Evolutionary conservation across 2,888 invertebrate species (phyloP), one percentile per base, ranked within the genome.

Genomic region (Euzetes globulus): DNA sequence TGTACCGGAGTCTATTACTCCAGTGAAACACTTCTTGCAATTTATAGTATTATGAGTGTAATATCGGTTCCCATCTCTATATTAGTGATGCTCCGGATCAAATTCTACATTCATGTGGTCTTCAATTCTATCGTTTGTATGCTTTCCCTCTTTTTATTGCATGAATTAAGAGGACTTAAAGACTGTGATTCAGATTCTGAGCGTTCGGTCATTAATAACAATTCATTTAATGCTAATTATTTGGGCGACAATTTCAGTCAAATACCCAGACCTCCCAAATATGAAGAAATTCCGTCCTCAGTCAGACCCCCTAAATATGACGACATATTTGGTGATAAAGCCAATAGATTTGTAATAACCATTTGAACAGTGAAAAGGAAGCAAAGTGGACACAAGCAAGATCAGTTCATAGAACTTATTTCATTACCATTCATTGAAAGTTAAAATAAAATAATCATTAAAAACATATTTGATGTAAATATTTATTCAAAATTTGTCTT

Each of bases 61-160:
- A 19, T 63, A n/a, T 63, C 27, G 63, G 37, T 33, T 63, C 63
- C 63, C n/a, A 63, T 63, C 27, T 29, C 63, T n/a, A 19, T 63
- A 29, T 63, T 63, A 63, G 63, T 63, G 33, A 63, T 33, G 37
- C 17, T 63, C 19, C 15, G 19, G 33, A 63, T 33, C 33, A 19
- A 19, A 17, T 6, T 17, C 5, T 63, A 63, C 33, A 17, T 63
- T 17, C 63, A 63, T 29, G 37, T 63, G 2, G 19, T 63, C 1
- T 37, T 63, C 9, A 63, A 63, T 63, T 27, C 4, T 22, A 5
- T 29, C n/a, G 27, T 37, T 33, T 63, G 63, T 19, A 33, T 29
- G 1, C 13, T 63, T n/a, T 22, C 33, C 27, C 63, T 63, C 19
- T 17, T 63, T 27, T 33, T 63, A 17, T 63, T 37, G n/a, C 29